These are phyloP conservation scores for Lepus townsendii DNA, from an alignment of 2,797 vertebrate species.

Conservation along the genomic window DNA sequence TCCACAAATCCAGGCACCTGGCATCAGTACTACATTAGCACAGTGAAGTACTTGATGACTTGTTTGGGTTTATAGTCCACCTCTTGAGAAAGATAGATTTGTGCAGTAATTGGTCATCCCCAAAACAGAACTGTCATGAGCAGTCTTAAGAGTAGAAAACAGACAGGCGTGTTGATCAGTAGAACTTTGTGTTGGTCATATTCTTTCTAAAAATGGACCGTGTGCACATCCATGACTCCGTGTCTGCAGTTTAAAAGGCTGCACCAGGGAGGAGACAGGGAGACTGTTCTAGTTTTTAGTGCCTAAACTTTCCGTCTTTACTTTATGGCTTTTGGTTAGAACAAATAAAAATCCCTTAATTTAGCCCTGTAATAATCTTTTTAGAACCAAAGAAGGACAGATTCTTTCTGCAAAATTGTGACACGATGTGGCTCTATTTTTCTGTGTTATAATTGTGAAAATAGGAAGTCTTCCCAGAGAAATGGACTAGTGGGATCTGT, in stretches of 20 bases:
- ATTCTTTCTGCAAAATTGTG: not conserved
- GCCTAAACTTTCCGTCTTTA: slow-evolving; percentile 46
- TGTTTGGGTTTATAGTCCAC: not conserved
- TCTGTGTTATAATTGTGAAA: slow-evolving; percentile 7
- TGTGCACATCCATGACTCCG: slow-evolving; percentile 1
- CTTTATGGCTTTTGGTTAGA: slow-evolving; percentile 45
- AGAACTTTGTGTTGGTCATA: slow-evolving; percentile 10
- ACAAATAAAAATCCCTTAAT: slow-evolving; percentile 23
- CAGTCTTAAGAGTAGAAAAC: slow-evolving; percentile 34
- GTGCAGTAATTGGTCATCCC: not conserved
- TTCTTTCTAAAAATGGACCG: slow-evolving; percentile 19
- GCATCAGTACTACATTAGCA: slow-evolving; percentile 8
- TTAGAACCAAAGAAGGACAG: slow-evolving; percentile 59
- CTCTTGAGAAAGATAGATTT: slow-evolving; percentile 48
- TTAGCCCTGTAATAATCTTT: slow-evolving; percentile 47
- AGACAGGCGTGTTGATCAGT: not conserved
- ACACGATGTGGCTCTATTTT: not conserved
- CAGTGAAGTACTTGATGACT: not conserved
- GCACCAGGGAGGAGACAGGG: not conserved
- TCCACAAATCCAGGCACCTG: slow-evolving; percentile 26
- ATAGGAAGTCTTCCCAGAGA: slow-evolving; percentile 48
- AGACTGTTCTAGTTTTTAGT: slow-evolving; percentile 22
- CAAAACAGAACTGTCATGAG: slow-evolving; percentile 57
- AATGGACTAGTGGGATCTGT: not conserved
- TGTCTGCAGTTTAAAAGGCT: slow-evolving; percentile 44